Conservation (phyloP, 2,797 vertebrate species). For the Alauda arvensis region DNA sequence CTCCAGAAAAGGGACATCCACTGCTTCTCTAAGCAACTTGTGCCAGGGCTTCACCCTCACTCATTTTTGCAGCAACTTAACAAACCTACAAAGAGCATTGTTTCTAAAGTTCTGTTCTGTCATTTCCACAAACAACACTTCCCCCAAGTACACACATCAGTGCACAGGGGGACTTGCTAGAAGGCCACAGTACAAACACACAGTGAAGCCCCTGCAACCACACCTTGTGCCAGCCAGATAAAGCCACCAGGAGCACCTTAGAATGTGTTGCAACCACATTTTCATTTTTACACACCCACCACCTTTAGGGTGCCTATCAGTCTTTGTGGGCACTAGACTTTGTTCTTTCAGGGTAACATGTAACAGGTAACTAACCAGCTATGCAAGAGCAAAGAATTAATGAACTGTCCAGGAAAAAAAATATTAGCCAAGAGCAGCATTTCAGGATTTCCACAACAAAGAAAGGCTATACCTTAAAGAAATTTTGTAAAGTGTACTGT, state of each 20-base stretch:
- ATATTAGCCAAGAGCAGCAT: not conserved
- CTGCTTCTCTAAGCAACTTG: not conserved
- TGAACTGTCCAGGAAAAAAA: not conserved
- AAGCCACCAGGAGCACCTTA: not conserved
- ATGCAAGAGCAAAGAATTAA: not conserved
- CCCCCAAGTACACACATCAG: not conserved
- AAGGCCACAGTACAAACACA: not conserved
- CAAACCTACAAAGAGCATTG: not conserved
- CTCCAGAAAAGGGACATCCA: not conserved
- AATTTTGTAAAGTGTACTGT: not conserved
- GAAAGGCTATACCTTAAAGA: not conserved
- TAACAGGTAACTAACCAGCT: not conserved
- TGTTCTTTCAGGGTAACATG: not conserved
- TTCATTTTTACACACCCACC: not conserved
- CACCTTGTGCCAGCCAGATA: not conserved
- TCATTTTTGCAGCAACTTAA: not conserved
- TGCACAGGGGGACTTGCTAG: not conserved
- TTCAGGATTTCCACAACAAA: not conserved
- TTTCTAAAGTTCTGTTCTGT: not conserved
- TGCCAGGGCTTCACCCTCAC: not conserved
- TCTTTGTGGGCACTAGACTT: not conserved
- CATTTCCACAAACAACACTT: not conserved
- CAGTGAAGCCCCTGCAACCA: not conserved
- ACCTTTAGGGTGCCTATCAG: not conserved
- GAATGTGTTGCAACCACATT: not conserved